Evolutionary conservation across 2,888 invertebrate genomes (phyloP).

Genomic region (Meiosimyza platycephala): DNA sequence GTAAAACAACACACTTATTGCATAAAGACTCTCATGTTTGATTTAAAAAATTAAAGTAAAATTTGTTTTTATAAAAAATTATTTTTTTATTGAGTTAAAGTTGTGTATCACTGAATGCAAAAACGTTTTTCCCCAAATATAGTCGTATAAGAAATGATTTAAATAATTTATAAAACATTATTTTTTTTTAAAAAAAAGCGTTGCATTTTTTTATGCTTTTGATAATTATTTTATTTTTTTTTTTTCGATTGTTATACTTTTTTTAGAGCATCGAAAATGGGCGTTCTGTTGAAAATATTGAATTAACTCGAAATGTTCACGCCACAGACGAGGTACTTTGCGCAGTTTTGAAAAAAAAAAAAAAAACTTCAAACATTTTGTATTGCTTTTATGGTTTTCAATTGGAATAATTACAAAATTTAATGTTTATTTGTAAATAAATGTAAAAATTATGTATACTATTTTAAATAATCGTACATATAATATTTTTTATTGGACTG

Average conservation of each 20-base stretch:
- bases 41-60: constrained; percentile 36
- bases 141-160: too few relatives aligned
- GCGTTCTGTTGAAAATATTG: constrained; percentile 68
- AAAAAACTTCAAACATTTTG: constrained; percentile 41
- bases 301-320: constrained; percentile 68
- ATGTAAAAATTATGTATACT: constrained; percentile 16
- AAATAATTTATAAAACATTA: not conserved
- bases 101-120: constrained; percentile 22
- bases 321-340: constrained; percentile 70
- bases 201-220: constrained; percentile 30
- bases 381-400: constrained; percentile 43
- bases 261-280: constrained; percentile 68
- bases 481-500: constrained; percentile 21
- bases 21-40: too few relatives aligned
- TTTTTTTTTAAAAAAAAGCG: constrained; percentile 25
- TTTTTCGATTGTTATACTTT: constrained; percentile 58
- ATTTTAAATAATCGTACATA: constrained; percentile 25
- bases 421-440: constrained; percentile 36
- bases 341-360: constrained; percentile 51
- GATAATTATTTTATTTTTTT: constrained; percentile 38
- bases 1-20: constrained; percentile 8
- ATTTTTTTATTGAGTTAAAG: constrained; percentile 3
- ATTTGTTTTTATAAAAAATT: constrained; percentile 26
- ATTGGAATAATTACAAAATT: constrained; percentile 34
- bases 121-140: too few relatives aligned